Conservation (phyloP, 2,888 invertebrate genomes). For the Boloria selene region DNA sequence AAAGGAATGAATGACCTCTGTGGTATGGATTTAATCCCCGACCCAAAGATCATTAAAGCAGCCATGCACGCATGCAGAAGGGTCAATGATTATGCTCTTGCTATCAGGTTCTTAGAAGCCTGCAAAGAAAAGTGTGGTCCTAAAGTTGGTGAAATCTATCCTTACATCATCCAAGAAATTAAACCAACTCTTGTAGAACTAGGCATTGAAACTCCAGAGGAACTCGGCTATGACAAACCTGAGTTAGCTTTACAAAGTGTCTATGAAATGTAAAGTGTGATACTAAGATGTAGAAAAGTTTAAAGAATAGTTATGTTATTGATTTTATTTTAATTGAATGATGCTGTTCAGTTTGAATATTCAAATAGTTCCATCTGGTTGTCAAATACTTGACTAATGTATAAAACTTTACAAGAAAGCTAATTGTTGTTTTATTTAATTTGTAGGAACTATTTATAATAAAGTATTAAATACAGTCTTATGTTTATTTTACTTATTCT, state of each 20-base stretch:
- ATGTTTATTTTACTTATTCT: constrained; percentile 4
- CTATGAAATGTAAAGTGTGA: constrained; percentile 83
- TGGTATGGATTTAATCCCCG: constrained; percentile 96
- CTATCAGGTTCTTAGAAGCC: constrained; percentile 95
- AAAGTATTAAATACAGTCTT: constrained; percentile 6
- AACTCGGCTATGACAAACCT: constrained; percentile 98
- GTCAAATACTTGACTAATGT: constrained; percentile 25
- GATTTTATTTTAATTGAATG: constrained; percentile 57
- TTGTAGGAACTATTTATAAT: constrained; percentile 10
- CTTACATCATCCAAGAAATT: constrained; percentile 94
- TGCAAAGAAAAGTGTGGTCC: constrained; percentile 94
- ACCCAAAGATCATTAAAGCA: constrained; percentile 93
- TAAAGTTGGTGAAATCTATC: constrained; percentile 89
- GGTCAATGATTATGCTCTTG: constrained; percentile 96
- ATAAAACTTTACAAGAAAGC: constrained; percentile 19
- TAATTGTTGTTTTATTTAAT: constrained; percentile 28
- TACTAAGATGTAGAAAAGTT: constrained; percentile 69
- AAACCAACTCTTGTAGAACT: constrained; percentile 95
- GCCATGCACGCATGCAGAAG: constrained; percentile 95
- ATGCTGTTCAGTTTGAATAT: constrained; percentile 51
- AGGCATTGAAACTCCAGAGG: constrained; percentile 96
- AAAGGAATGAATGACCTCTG: constrained; percentile 94
- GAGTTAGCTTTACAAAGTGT: constrained; percentile 92
- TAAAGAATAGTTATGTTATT: constrained; percentile 75
- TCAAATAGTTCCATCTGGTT: constrained; percentile 38